These are phyloP conservation scores for Xenops minutus DNA, from an alignment of 2,797 vertebrate genomes.

Conservation along the genomic window DNA sequence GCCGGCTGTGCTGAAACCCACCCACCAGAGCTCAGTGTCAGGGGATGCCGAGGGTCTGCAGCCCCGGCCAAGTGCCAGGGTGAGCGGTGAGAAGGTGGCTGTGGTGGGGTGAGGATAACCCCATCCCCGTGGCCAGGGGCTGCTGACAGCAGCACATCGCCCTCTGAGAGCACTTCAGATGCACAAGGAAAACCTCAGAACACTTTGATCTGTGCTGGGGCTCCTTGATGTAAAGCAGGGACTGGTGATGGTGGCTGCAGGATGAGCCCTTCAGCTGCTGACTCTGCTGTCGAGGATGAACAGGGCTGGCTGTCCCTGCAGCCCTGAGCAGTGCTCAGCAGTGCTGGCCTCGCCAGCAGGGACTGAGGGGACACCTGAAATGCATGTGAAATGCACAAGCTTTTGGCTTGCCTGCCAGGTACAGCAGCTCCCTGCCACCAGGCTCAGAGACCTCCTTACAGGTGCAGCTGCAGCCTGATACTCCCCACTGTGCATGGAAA, in stretches of 20 bases:
- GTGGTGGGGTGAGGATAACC: background rate
- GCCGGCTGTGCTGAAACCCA: background rate
- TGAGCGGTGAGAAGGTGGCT: background rate
- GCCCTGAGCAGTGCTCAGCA: background rate
- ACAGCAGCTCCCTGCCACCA: fast-evolving
- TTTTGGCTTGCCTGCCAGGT: background rate
- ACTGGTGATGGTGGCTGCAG: fast-evolving
- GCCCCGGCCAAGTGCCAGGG: fast-evolving
- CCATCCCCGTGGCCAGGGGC: fast-evolving
- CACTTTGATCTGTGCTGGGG: background rate
- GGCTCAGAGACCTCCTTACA: background rate
- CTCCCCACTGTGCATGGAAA: background rate
- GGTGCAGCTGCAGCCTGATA: background rate
- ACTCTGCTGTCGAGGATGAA: fast-evolving
- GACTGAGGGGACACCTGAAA: fast-evolving
- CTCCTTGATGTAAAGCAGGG: slow-evolving; percentile 2
- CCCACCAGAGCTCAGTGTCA: fast-evolving
- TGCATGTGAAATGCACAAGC: fast-evolving
- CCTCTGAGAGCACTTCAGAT: background rate
- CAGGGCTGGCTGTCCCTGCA: background rate
- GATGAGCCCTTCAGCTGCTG: background rate
- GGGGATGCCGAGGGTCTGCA: fast-evolving
- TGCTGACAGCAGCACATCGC: background rate
- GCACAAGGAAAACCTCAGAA: background rate
- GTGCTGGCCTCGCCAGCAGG: fast-evolving